Evolutionary conservation across 2,888 invertebrate genomes (phyloP), one percentile per base, ranked within the genome.

Genomic region (Gymnoscelis rufifasciata): DNA sequence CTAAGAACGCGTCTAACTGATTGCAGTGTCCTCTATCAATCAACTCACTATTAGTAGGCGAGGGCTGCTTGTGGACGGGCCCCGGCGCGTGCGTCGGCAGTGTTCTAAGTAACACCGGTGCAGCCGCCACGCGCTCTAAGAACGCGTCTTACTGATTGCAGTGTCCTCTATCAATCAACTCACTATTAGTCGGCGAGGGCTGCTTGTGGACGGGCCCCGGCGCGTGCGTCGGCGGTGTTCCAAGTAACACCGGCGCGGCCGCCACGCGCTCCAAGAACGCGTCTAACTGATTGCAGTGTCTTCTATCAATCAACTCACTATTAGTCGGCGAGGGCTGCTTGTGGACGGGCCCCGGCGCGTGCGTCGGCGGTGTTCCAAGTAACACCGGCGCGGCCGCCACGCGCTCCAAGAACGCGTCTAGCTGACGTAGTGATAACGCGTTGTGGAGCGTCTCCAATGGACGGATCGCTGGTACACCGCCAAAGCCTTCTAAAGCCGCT

Each of bases 361-460:
- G 89, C 26, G 93, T 91, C 42, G 93, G 91, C 40, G 95, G 93
- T 24, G 94, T 93, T 60, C 92, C 90, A 62, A 92, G 92, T 57
- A 93, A 83, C 46, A 79, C 84, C 47, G 93, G 93, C 41, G 93
- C 92, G 24, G 91, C 90, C 10, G 95, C 95, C 90, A 97, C 95
- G 62, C 93, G 92, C 68, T 95, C 95, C 76, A 99, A 88, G 82
- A 97, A 99, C 33, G 87, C 90, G 78, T 98, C 98, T 66, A 99
- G 88, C 76, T 98, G 97, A 31, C 94, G 92, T 69, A 98, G 89
- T 38, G 97, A 98, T 59, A 99, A 89, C 37, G 97, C 96, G 86
- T 99, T 99, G 90, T 99, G 99, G 51, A 99, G 89, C 3, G 99
- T 99, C 89, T 99, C 99, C 77, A 99, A 86, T 1, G 98, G 98